Evolutionary conservation across 2,113 vertebrate species (phyloP).

Genomic region (Castor canadensis): DNA sequence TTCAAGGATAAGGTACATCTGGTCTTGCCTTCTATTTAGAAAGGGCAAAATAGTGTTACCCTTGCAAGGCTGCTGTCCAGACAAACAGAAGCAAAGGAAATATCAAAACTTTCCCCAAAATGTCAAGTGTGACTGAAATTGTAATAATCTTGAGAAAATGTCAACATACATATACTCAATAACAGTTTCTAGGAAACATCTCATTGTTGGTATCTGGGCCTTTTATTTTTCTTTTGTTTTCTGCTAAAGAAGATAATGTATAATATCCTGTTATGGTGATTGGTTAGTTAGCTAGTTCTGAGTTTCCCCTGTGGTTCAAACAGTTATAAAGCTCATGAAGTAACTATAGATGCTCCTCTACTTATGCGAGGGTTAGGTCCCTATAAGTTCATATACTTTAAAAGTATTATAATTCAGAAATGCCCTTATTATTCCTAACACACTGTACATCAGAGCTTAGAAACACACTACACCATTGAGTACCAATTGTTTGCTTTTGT

Average conservation of each 20-base stretch:
- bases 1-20: neutral
- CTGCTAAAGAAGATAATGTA: neutral
- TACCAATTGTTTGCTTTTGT: neutral
- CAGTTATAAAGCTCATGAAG: neutral
- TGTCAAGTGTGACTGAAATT: neutral
- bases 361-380: neutral
- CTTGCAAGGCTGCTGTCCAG: neutral
- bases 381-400: rapidly evolving
- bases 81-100: neutral
- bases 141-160: neutral
- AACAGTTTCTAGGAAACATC: neutral
- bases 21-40: neutral
- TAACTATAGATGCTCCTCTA: neutral
- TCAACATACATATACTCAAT: neutral
- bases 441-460: neutral
- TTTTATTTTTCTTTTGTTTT: neutral
- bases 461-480: neutral
- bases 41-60: neutral
- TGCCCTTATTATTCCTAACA: neutral
- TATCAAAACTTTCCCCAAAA: neutral
- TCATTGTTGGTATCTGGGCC: neutral
- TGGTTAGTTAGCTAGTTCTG: neutral
- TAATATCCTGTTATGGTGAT: rapidly evolving
- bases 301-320: neutral
- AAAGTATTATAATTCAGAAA: neutral